Percentiles rank a stretch among this genome's conserved stretches.
These are phyloP conservation scores for Maniola hyperantus DNA, from an alignment of 2,888 invertebrate genomes.

Conservation along the genomic window DNA sequence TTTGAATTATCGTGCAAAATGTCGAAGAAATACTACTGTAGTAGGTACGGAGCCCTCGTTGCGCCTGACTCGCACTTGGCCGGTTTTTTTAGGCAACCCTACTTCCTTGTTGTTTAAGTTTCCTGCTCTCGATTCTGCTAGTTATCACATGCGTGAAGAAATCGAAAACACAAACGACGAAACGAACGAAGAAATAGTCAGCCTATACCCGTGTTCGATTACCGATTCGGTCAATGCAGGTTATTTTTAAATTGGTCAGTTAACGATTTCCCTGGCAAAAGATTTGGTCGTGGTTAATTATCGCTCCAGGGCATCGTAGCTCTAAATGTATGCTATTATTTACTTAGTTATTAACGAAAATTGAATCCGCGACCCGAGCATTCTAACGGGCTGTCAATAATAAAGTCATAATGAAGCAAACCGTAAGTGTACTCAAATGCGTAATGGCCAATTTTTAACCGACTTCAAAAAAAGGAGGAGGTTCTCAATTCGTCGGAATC, in stretches of 20 bases:
- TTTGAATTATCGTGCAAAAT: no score
- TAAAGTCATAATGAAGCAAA: constrained; percentile 22
- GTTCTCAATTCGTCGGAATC: no score
- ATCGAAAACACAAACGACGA: no score
- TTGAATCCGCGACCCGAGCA: constrained; percentile 19
- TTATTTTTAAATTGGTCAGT: neutral
- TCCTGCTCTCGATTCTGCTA: no score
- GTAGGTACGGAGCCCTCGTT: no score
- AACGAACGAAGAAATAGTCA: no score
- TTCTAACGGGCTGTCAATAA: constrained; percentile 25
- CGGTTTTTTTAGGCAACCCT: no score
- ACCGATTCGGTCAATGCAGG: neutral
- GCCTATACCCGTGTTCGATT: neutral
- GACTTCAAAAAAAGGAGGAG: no score
- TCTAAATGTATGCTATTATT: constrained; percentile 14
- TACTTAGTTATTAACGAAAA: constrained; percentile 14
- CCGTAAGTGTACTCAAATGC: constrained; percentile 25
- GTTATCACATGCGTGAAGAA: no score
- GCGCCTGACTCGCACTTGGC: no score
- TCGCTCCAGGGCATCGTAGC: constrained; percentile 1
- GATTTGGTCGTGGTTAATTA: constrained; percentile 4
- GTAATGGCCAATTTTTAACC: constrained; percentile 21
- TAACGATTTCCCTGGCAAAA: neutral
- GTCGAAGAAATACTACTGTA: no score
- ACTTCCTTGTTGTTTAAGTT: no score